phyloP scores from a whole-genome alignment of 1,140 invertebrate genomes.

The Neodiprion pinetum region DNA sequence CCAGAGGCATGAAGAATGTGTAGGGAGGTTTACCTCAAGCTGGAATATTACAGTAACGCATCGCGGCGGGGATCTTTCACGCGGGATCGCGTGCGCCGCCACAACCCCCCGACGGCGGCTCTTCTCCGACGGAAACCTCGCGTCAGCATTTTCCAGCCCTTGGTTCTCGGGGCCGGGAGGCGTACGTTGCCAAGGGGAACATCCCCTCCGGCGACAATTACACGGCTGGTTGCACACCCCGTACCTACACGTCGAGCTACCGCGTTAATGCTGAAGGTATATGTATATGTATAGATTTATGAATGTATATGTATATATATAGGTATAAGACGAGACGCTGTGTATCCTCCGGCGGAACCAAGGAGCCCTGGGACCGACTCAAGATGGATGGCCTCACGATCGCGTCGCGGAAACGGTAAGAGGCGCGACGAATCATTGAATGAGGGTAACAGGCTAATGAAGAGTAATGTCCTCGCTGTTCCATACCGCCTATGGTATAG shows the following conservation, averaged over 20 bases:
- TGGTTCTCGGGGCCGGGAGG: background rate
- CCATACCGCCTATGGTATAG: background rate
- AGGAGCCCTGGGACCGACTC: constrained; percentile 24
- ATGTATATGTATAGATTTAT: background rate
- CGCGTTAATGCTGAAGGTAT: constrained; percentile 54
- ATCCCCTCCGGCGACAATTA: constrained; percentile 52
- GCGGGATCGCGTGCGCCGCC: too few relatives aligned
- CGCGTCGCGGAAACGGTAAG: constrained; percentile 49
- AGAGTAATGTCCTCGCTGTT: constrained; percentile 47
- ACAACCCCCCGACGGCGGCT: background rate
- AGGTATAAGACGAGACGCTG: background rate
- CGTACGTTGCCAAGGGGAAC: background rate
- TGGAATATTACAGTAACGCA: background rate
- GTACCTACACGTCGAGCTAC: constrained; percentile 53
- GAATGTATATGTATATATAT: background rate
- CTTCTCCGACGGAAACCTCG: background rate
- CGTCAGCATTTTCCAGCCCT: background rate
- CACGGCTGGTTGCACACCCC: constrained; percentile 54
- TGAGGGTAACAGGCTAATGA: constrained; percentile 50
- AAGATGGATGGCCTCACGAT: constrained; percentile 51
- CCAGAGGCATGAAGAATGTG: constrained; percentile 36
- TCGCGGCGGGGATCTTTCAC: constrained; percentile 35
- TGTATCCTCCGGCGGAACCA: background rate
- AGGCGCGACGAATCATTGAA: constrained; percentile 57
- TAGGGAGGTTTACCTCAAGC: background rate